These are phyloP conservation scores for Cephalopterus ornatus DNA, from an alignment of 2,113 vertebrate species.

Conservation along the genomic window DNA sequence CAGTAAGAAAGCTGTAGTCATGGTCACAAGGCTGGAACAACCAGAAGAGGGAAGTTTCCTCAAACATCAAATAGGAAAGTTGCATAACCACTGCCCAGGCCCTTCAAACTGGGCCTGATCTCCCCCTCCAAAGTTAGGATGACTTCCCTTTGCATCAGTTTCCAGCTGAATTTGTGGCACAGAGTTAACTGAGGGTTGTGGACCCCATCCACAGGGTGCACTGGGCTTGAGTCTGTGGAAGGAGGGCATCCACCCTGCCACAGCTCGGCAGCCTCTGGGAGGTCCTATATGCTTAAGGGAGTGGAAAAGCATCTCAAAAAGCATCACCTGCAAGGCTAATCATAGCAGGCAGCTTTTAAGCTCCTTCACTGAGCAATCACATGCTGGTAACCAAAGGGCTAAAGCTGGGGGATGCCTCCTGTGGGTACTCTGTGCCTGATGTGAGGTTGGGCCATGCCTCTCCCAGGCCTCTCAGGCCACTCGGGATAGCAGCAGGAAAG, in stretches of 20 bases:
- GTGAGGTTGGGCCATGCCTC: fast-evolving
- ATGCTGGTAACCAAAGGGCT: background rate
- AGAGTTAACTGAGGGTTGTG: fast-evolving
- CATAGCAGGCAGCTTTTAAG: background rate
- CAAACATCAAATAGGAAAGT: conserved; percentile 19
- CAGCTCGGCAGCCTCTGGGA: background rate
- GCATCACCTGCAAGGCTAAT: background rate
- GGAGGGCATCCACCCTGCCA: background rate
- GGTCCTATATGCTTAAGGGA: fast-evolving
- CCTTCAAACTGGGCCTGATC: background rate
- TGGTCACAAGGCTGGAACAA: conserved; percentile 35
- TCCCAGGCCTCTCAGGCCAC: background rate
- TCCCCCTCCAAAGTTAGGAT: background rate
- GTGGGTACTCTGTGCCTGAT: fast-evolving
- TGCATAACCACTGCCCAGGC: background rate
- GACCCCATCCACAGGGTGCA: background rate
- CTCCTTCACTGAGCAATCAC: background rate
- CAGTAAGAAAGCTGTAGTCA: background rate
- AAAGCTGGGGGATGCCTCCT: background rate
- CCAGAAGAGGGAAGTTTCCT: conserved; percentile 14
- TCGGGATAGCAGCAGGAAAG: background rate
- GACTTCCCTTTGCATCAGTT: background rate
- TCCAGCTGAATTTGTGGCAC: background rate
- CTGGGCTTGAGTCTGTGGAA: background rate
- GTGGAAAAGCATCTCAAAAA: background rate